These are phyloP conservation scores for Eleginops maclovinus DNA, from an alignment of 2,113 vertebrate genomes.

Conservation along the genomic window DNA sequence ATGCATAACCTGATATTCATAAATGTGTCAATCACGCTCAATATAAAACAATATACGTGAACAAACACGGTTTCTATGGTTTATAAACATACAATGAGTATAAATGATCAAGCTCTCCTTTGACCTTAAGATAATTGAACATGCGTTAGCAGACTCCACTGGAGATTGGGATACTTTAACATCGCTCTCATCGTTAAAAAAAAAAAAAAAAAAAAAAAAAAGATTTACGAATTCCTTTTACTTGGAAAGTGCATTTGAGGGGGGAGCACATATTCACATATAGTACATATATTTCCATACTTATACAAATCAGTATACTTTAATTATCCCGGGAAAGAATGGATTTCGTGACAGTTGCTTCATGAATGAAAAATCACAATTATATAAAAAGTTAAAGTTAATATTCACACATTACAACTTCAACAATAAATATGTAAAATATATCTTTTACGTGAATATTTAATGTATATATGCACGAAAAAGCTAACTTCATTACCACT, in stretches of 20 bases:
- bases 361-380: too few species aligned
- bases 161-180: background rate
- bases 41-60: background rate
- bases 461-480: too few species aligned
- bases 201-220: background rate
- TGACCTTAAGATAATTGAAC: background rate
- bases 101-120: background rate
- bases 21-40: background rate
- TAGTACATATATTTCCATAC: too few species aligned
- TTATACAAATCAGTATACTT: too few species aligned
- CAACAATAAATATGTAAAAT: too few species aligned
- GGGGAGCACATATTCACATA: too few species aligned
- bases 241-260: conserved; percentile 3
- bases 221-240: conserved; percentile 38
- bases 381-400: too few species aligned
- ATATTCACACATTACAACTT: too few species aligned
- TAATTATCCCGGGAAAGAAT: too few species aligned
- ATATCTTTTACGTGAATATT: too few species aligned
- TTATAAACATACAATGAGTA: background rate
- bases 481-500: too few species aligned
- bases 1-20: background rate
- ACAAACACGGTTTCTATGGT: background rate
- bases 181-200: background rate
- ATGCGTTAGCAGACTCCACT: background rate
- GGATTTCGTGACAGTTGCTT: too few species aligned